Conservation (phyloP, 2,888 invertebrate genomes). For the Heteropelma amictum region DNA sequence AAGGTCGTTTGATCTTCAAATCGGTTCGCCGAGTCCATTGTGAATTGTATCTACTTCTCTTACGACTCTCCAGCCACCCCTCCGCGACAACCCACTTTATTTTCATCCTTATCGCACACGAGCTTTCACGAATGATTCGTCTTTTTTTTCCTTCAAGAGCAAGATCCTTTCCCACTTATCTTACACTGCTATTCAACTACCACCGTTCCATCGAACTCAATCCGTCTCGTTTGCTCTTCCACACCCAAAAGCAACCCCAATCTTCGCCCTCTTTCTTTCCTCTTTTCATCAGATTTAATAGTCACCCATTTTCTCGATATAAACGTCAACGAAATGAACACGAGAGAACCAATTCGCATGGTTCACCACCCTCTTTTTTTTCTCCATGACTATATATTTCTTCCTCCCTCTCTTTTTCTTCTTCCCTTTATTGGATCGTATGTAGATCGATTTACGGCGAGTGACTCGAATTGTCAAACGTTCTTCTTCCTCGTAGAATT, state of each 20-base stretch:
- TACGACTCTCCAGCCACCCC: slow-evolving; percentile 61
- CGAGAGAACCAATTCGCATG: slow-evolving; percentile 32
- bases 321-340: slow-evolving; percentile 22
- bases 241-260: neutral
- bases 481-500: no score
- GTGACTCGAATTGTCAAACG: no score
- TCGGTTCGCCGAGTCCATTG: slow-evolving; percentile 76
- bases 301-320: slow-evolving; percentile 47
- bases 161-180: slow-evolving; percentile 27
- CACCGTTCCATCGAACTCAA: slow-evolving; percentile 47
- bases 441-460: no score
- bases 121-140: slow-evolving; percentile 24
- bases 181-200: slow-evolving; percentile 55
- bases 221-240: slow-evolving; percentile 34
- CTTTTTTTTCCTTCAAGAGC: slow-evolving; percentile 20
- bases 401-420: neutral
- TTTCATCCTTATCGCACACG: slow-evolving; percentile 52
- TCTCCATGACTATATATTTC: neutral
- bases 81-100: slow-evolving; percentile 40
- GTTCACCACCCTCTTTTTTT: slow-evolving; percentile 9
- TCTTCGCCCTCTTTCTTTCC: slow-evolving; percentile 22
- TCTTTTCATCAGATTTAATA: slow-evolving; percentile 61
- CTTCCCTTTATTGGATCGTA: no score
- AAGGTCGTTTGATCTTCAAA: slow-evolving; percentile 75
- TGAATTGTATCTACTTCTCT: slow-evolving; percentile 75